Conservation (phyloP, 2,888 invertebrate genomes). For the Octonoba sinensis region DNA sequence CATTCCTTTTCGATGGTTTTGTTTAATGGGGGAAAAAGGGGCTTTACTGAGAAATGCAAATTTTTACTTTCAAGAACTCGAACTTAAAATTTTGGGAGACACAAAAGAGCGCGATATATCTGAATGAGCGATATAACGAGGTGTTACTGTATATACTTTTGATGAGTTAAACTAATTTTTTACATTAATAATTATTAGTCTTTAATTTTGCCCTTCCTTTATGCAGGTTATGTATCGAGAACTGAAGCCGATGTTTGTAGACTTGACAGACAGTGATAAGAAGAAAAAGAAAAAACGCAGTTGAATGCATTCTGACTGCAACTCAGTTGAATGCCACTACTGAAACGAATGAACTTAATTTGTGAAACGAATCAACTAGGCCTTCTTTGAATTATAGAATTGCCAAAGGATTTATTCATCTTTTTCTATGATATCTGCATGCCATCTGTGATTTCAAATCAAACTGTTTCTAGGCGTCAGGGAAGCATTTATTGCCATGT, state of each 20-base stretch:
- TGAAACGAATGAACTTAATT: not conserved
- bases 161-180: too few species aligned
- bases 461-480: slow-evolving; percentile 50
- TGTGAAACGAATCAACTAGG: slow-evolving; percentile 9
- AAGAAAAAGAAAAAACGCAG: slow-evolving; percentile 59
- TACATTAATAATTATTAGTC: too few species aligned
- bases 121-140: too few species aligned
- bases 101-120: too few species aligned
- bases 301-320: slow-evolving; percentile 8
- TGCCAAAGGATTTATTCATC: slow-evolving; percentile 29
- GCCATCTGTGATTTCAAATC: slow-evolving; percentile 49
- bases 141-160: too few species aligned
- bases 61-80: too few species aligned
- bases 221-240: slow-evolving; percentile 49
- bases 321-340: not conserved
- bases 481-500: slow-evolving; percentile 31
- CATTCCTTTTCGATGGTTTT: too few species aligned
- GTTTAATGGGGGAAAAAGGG: too few species aligned
- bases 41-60: too few species aligned
- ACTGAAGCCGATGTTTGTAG: slow-evolving; percentile 57
- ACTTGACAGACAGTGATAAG: slow-evolving; percentile 59
- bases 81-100: too few species aligned
- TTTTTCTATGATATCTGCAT: slow-evolving; percentile 25
- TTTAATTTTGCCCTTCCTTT: not conserved
- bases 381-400: slow-evolving; percentile 22